phyloP scores from a whole-genome alignment of 1,140 invertebrate species.

The Cotesia glomerata region DNA sequence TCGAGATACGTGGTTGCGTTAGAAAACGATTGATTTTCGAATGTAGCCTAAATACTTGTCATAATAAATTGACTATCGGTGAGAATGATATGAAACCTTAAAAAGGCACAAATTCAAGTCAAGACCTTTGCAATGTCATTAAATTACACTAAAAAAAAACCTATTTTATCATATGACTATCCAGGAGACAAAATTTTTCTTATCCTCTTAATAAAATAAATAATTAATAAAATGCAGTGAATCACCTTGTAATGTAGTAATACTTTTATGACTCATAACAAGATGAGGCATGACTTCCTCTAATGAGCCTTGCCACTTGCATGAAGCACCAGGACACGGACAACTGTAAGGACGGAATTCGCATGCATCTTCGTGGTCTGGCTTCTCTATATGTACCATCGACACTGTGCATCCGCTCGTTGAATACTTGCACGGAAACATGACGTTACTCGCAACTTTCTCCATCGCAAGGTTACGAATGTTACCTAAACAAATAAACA shows the following conservation, averaged over 20 bases:
- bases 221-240: not conserved
- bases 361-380: slow-evolving; percentile 97
- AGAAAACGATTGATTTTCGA: no score
- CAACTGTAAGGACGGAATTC: slow-evolving; percentile 97
- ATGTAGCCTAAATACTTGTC: no score
- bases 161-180: no score
- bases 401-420: slow-evolving; percentile 91
- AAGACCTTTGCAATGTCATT: no score
- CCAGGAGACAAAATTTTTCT: not conserved
- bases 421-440: slow-evolving; percentile 99
- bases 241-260: slow-evolving; percentile 90
- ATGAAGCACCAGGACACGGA: slow-evolving; percentile 97
- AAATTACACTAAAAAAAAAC: no score
- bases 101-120: no score
- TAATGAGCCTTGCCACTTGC: slow-evolving; percentile 97
- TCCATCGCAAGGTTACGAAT: slow-evolving; percentile 99
- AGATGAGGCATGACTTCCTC: slow-evolving; percentile 98
- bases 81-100: no score
- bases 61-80: no score
- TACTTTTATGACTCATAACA: slow-evolving; percentile 97
- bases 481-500: slow-evolving; percentile 71
- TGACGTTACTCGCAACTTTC: slow-evolving; percentile 96
- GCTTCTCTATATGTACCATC: slow-evolving; percentile 95
- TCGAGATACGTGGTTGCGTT: no score
- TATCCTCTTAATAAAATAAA: slow-evolving; percentile 10